Percentiles rank a stretch among this genome's conserved stretches.
Conservation (phyloP, 2,113 vertebrate species). For the Cromileptes altivelis region DNA sequence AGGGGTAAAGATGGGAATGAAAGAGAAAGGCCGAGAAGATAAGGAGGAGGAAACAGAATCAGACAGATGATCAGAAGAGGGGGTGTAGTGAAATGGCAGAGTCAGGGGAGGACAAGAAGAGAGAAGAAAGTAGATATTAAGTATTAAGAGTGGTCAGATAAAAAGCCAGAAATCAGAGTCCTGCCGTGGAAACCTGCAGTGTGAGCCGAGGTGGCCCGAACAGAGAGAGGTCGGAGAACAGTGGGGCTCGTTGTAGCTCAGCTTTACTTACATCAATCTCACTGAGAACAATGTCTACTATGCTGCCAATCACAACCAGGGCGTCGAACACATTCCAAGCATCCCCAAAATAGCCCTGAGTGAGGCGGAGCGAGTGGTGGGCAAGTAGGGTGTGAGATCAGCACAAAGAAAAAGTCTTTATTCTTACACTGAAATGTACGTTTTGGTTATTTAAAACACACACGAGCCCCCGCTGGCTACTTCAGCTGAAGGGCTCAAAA, state of each 20-base stretch:
- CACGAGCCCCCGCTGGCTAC: constrained; percentile 21
- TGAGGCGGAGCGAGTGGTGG: constrained; percentile 79
- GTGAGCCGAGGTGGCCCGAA: constrained; percentile 17
- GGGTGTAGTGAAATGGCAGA: constrained; percentile 52
- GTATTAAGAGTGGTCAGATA: constrained; percentile 37
- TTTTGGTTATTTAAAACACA: constrained; percentile 19
- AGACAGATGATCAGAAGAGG: constrained; percentile 10
- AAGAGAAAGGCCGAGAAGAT: constrained; percentile 20
- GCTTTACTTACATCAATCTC: constrained; percentile 98
- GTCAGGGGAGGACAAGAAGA: constrained; percentile 52
- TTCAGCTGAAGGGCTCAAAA: constrained; percentile 32
- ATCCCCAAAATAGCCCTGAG: constrained; percentile 99
- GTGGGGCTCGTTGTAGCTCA: constrained; percentile 60
- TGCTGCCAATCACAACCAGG: constrained; percentile 99
- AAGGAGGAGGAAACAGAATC: constrained; percentile 15
- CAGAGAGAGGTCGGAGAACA: constrained; percentile 51
- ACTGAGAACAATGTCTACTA: constrained; percentile 99
- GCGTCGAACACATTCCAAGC: constrained; percentile 99
- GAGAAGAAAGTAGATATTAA: constrained; percentile 58
- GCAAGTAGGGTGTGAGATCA: constrained; percentile 39
- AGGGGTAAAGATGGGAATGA: constrained; percentile 71
- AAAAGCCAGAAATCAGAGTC: constrained; percentile 40
- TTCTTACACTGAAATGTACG: constrained; percentile 28
- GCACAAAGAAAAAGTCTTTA: constrained; percentile 35
- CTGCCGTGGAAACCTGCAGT: constrained; percentile 30